phyloP scores from a whole-genome alignment of 2,888 invertebrate species.

The Caenorhabditis sp. region DNA sequence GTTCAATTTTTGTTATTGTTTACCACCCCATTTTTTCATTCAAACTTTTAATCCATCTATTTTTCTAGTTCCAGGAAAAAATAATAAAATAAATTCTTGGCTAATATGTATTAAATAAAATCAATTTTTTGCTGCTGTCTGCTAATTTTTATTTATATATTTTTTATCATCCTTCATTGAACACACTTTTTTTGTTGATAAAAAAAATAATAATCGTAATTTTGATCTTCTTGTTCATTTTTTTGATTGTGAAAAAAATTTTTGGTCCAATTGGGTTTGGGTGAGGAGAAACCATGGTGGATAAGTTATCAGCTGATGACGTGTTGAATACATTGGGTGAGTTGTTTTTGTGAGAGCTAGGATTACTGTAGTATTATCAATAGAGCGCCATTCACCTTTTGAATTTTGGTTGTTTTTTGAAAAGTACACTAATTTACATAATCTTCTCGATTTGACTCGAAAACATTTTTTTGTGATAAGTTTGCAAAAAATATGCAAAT shows the following conservation, averaged over 20 bases:
- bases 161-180: not conserved
- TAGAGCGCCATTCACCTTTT: no score
- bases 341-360: not conserved
- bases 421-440: no score
- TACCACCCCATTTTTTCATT: not conserved
- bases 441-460: no score
- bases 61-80: not conserved
- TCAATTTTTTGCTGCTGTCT: not conserved
- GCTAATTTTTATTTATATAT: no score
- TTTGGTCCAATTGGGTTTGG: conserved; percentile 10
- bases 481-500: no score
- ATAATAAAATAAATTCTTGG: no score
- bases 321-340: conserved; percentile 34
- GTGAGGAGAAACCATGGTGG: conserved; percentile 17
- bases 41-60: not conserved
- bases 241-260: conserved; percentile 3
- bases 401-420: no score
- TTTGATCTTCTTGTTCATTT: not conserved
- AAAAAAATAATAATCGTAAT: not conserved
- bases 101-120: no score
- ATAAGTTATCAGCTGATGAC: conserved; percentile 37
- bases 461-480: no score
- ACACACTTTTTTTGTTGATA: not conserved
- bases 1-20: not conserved
- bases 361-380: no score